Evolutionary conservation across 2,888 invertebrate species (phyloP), one percentile per base, ranked within the genome.

Genomic region (Spicauda simplicius): DNA sequence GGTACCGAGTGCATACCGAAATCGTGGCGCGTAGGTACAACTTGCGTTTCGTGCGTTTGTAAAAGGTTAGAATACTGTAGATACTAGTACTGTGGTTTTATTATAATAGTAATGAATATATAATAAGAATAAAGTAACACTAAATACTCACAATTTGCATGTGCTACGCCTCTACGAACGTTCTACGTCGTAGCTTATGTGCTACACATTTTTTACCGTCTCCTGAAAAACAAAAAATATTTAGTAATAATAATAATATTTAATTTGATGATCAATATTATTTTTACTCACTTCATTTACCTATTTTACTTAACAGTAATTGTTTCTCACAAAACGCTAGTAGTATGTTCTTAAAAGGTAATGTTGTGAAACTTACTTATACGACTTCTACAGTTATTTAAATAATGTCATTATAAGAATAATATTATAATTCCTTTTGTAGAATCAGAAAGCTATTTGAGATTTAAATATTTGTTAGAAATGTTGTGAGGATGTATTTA

Each of bases 391-490:
- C 2, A 25, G 5, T 2, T 4, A 14, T 41, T 33, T 1, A 6
- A 33, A 41, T 14, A 41, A 41, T 41, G 5, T 14, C 10, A 41
- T 41, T 41, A 10, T 2, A 14, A 14, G 14, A 33, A 33, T 10
- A 41, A 12, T 41, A 14, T 41, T 41, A 41, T 14, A 41, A 41
- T 41, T 2, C 14, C 3, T 41, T 10, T 2, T 41, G 2, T 41
- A 10, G 10, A 41, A 41, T 41, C 0, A 14, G 14, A 41, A 41
- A 41, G 41, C 41, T 14, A 41, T 50, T 50, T 25, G n/a, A 6
- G 20, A 57, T 57, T 45, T 14, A 64, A 64, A 64, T 64, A 57
- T 58, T 64, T 58, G 18, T 45, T 41, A 45, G 41, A 14, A 41
- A 12, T 14, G 41, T 41, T 41, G 41, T 1, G 14, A 41, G 41